These are phyloP conservation scores for Apostichopus japonicus DNA, from an alignment of 35 echinoderm and acorn worm genomes.

Conservation along the genomic window DNA sequence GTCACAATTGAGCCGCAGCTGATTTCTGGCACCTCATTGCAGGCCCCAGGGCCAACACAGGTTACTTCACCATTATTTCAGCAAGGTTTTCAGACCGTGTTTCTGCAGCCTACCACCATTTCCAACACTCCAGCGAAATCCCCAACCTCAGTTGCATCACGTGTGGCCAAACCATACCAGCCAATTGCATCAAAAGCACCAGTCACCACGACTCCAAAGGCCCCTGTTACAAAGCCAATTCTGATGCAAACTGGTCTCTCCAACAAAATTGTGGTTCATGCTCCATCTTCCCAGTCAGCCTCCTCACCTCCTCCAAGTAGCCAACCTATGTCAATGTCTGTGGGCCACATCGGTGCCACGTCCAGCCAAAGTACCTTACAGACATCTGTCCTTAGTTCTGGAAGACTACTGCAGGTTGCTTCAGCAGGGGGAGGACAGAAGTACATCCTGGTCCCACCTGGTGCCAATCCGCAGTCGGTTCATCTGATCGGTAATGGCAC, in stretches of 20 bases:
- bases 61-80: constrained; percentile 15
- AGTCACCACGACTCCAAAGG: constrained; percentile 15
- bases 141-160: neutral
- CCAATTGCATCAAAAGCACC: constrained; percentile 7
- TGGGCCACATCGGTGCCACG: constrained; percentile 41
- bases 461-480: constrained; percentile 1
- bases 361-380: constrained; percentile 47
- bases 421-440: constrained; percentile 47
- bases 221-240: constrained; percentile 55
- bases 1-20: constrained; percentile 25
- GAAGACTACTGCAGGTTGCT: constrained; percentile 33
- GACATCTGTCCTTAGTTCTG: constrained; percentile 18
- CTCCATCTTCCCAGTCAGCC: constrained; percentile 36
- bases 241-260: constrained; percentile 61
- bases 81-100: constrained; percentile 44
- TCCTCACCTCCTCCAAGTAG: constrained; percentile 21
- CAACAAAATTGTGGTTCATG: constrained; percentile 67
- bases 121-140: constrained; percentile 8
- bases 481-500: constrained; percentile 47
- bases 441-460: constrained; percentile 35
- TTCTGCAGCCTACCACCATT: constrained; percentile 16
- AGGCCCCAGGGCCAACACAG: neutral
- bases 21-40: constrained; percentile 2
- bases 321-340: constrained; percentile 29
- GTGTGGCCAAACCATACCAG: constrained; percentile 1